Evolutionary conservation across 1,140 invertebrate genomes (phyloP), one percentile per base, ranked within the genome.

Genomic region (Drosophila fuyamai): DNA sequence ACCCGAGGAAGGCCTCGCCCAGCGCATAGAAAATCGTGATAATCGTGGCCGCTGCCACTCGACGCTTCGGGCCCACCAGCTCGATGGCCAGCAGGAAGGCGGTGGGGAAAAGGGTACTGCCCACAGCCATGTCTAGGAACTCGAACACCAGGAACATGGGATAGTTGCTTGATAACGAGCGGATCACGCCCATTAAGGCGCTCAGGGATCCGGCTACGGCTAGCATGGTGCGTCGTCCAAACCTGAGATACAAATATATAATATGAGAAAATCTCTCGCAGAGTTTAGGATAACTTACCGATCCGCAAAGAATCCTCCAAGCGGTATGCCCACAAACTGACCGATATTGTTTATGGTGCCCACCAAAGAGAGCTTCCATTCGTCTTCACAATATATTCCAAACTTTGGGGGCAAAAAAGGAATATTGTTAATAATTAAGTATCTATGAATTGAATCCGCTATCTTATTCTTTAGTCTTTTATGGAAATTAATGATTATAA

Each of bases 301-400:
- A 92, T 96, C 95, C 0, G 95, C 96, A n/a, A 96, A 92, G 59
- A 94, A 94, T 55, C 95, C 95, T 23, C 95, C 93, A 32, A 96
- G 92, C 9, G 95, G 94, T 63, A 96, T 92, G 4, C 95, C 95
- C 4, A 96, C 92, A 70, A 96, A 94, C 91, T 95, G 95, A 4
- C 95, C 96, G 12, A 95, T 90, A 83, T 95, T 96, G 91, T 96
- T 96, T 2, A 96, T 93, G 4, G 95, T 96, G 40, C 96, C 96
- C 43, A 96, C 94, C 74, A 96, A 81, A 0, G 95, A 94, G 10
- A 96, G 92, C 91, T 94, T 96, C 95, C 95, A 96, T 74, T 95
- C 94, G 10, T 94, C 89, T 12, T 93, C 81, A 72, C 95, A 95
- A 16, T 94, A 94, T 2, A 95, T 92, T 51, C 93, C 88, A 81